Conservation (phyloP, 2,797 vertebrate genomes). For the Ctenochaetus hawaiiensis region DNA sequence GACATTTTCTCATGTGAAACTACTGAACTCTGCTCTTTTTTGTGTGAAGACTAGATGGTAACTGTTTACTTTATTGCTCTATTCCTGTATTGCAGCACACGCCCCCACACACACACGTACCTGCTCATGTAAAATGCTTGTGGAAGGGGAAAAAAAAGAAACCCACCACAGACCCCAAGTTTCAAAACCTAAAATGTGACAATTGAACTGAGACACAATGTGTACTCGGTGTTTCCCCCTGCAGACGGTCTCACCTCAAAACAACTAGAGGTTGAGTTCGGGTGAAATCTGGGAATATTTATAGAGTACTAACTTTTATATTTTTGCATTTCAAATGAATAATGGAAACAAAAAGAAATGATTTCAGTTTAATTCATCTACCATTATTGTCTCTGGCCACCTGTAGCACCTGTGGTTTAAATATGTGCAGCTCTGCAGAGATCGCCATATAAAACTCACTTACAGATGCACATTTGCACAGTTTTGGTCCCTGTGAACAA, state of each 20-base stretch:
- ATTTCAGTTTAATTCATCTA: neutral
- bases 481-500: neutral
- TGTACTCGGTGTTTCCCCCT: slow-evolving; percentile 62
- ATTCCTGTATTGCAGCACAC: neutral
- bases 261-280: neutral
- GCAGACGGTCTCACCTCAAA: neutral
- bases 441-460: neutral
- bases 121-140: slow-evolving; percentile 1
- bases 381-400: neutral
- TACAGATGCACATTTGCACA: too few species aligned
- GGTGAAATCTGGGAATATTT: neutral
- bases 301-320: too few species aligned
- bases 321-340: neutral
- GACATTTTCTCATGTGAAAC: slow-evolving; percentile 39
- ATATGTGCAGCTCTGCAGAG: neutral
- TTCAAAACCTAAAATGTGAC: slow-evolving; percentile 41
- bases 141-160: slow-evolving; percentile 6
- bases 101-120: neutral
- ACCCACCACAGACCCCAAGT: slow-evolving; percentile 26
- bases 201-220: slow-evolving; percentile 44
- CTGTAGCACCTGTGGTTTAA: neutral
- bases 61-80: neutral
- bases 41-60: too few species aligned
- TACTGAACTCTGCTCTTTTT: neutral
- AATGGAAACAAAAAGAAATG: too few species aligned